Percentiles rank a stretch among this genome's conserved stretches.
These are phyloP conservation scores for Propithecus perrieri DNA, from an alignment of 2,797 vertebrate species.

Conservation along the genomic window DNA sequence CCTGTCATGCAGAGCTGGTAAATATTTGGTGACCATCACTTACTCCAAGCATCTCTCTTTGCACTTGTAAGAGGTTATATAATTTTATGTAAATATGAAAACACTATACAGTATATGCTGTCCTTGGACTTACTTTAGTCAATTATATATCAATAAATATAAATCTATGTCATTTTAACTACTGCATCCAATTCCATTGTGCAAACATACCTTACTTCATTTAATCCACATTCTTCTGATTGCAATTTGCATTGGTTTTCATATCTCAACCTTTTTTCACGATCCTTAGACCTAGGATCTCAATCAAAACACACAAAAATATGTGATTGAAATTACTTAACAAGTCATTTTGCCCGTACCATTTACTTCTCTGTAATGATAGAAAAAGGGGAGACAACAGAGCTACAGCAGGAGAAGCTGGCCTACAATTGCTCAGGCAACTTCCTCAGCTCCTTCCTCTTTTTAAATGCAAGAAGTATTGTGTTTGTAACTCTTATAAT, in stretches of 20 bases:
- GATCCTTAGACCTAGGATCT: neutral
- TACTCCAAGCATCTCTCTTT: neutral
- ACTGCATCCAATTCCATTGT: neutral
- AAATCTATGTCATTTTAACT: neutral
- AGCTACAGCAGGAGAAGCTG: neutral
- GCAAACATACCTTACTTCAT: neutral
- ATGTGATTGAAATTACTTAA: neutral
- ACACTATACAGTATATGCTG: neutral
- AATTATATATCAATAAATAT: neutral
- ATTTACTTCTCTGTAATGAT: neutral
- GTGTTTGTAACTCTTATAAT: neutral
- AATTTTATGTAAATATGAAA: neutral
- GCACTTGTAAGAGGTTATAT: neutral
- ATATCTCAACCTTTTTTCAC: neutral
- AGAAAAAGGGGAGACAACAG: neutral
- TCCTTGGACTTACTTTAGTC: neutral
- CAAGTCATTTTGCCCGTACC: neutral
- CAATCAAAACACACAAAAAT: conserved; percentile 17
- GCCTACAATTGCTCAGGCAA: neutral
- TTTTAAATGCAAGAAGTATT: neutral
- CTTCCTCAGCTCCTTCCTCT: neutral
- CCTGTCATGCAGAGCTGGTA: neutral
- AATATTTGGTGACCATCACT: neutral
- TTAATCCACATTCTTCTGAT: neutral
- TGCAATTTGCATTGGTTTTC: neutral